Base-by-base conservation (phyloP, 1,140 invertebrate genomes). In the Eulimnadia texana region DNA sequence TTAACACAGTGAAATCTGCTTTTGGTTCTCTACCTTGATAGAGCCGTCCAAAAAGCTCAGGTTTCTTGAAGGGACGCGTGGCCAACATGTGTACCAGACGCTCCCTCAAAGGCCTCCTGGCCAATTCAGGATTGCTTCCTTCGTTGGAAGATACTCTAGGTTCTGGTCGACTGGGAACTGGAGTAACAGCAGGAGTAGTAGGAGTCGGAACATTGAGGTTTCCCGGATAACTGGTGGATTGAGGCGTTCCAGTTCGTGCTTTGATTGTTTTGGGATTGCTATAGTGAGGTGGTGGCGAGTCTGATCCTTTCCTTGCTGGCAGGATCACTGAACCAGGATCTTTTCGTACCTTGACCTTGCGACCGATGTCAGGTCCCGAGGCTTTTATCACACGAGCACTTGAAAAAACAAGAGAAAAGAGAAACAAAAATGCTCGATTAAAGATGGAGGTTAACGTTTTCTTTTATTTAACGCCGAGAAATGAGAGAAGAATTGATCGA, bases 381-480 rank as follows among this genome's bases (percentile, higher is more conserved):
- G 88, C 89, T 77, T 93, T 92, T 68, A 94, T 93, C 69, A 90
- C 89, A 70, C 89, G 84, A 67, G 90, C 89, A 74, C 88, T 90
- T 76, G 27, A 79, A 25, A 63, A n/a, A 33, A 19, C 50, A 55
- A 52, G 22, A 64, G 29, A 27, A 60, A 66, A 64, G 19, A 60
- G 24, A 50, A 16, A 60, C 53, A 52, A 56, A 62, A 52, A 20
- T 51, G 1, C 29, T 50, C 47, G 13, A 29, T 59, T 27, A 50
- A 24, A 24, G 13, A 62, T 0, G 47, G 3, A 47, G 1, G 11
- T 47, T 63, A 3, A 62, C 33, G 6, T 42, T 6, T 42, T 42
- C 16, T 42, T 16, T 42, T 16, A 42, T 42, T 42, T n/a, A n/a
- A n/a, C n/a, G n/a, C n/a, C n/a, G n/a, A n/a, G n/a, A n/a, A n/a